Evolutionary conservation across 2,797 vertebrate genomes (phyloP), one percentile per base, ranked within the genome.

Genomic region (Hypotaenidia philippensis): DNA sequence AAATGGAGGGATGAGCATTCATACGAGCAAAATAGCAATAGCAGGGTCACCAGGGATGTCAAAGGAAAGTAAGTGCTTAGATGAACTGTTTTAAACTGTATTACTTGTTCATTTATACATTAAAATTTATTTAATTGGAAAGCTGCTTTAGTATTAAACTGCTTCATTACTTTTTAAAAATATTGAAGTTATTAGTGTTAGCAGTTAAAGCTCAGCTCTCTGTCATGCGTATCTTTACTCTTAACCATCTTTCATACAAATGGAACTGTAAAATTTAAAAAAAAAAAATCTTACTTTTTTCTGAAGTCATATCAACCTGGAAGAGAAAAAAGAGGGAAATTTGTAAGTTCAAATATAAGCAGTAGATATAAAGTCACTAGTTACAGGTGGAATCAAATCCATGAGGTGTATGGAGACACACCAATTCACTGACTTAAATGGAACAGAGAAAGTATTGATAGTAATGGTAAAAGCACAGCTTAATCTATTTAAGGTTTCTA

Each of bases 261-360:
- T 41, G 94, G 36, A 75, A 92, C 87, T 81, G 13, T 41, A 69
- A 68, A 29, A 36, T 76, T 55, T 74, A 63, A 96, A 90, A 65
- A 23, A 23, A 75, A 63, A 64, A 95, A 98, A 91, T 97, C 99
- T 99, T 99, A 99, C 99, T 99, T 99, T 99, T 99, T 97, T 99
- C 99, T 95, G 98, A 98, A 55, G 97, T 98, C 98, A 98, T 97
- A 97, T 97, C 98, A 96, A 97, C 98, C 99, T 99, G 98, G 74
- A 98, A 99, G 94, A 98, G 95, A 97, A 97, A 95, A 97, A 95
- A 97, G 20, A 93, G 31, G 95, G 70, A 97, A 96, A 95, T 74
- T 75, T 92, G 66, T 75, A 83, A 61, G 50, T 90, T 97, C 66
- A 41, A 89, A 83, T 40, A 13, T 21, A 79, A 85, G 45, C 25